A percentile compares a stretch with the other conserved stretches of the same genome.
Evolutionary conservation across 2,113 vertebrate species (phyloP).

Genomic region (Halichoeres trimaculatus): DNA sequence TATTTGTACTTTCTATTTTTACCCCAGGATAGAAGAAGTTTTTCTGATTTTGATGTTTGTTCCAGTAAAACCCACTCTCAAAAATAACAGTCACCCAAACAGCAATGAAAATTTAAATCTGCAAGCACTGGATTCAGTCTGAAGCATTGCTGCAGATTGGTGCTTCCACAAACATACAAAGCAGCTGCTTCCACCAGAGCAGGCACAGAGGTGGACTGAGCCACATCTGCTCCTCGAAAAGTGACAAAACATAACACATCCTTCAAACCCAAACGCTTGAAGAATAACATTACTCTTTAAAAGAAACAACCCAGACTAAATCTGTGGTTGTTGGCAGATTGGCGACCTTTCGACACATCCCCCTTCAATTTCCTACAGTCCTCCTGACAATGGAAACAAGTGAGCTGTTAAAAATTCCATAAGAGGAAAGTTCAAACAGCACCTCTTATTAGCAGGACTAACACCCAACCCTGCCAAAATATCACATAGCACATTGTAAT

Average conservation of each 20-base stretch:
- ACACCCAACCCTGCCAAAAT: constrained; percentile 63
- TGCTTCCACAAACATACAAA: not conserved
- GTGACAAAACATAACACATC: constrained; percentile 38
- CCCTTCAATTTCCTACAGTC: constrained; percentile 55
- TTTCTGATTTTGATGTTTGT: no score
- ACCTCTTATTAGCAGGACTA: constrained; percentile 62
- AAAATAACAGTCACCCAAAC: no score
- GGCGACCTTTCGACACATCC: constrained; percentile 57
- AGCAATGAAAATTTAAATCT: not conserved
- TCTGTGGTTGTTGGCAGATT: constrained; percentile 40
- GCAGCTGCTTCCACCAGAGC: not conserved
- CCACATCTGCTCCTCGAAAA: not conserved
- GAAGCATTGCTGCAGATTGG: not conserved
- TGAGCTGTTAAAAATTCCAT: constrained; percentile 57
- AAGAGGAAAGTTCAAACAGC: constrained; percentile 68
- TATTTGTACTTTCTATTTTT: no score
- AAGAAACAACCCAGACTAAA: constrained; percentile 19
- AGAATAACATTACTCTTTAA: constrained; percentile 47
- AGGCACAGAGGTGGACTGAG: not conserved
- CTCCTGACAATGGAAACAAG: constrained; percentile 65
- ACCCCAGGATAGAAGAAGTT: no score
- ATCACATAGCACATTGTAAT: constrained; percentile 60
- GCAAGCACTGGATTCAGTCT: no score
- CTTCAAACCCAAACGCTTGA: constrained; percentile 15
- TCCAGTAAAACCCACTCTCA: no score